Evolutionary conservation across 2,888 invertebrate genomes (phyloP).

Genomic region (Tubulanus polymorphus): DNA sequence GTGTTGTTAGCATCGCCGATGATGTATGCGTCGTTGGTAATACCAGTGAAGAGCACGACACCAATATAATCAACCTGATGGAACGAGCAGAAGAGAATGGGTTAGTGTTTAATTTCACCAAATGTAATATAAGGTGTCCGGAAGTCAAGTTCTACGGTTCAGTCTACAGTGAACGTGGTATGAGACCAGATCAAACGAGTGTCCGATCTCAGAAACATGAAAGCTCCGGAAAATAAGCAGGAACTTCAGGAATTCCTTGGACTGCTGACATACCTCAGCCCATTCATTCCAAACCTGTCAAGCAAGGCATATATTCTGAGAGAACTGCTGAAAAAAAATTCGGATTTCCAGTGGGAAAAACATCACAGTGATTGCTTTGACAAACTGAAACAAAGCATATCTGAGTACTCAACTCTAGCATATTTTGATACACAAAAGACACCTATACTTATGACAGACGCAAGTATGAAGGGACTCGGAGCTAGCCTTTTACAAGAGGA

Average conservation of each 20-base stretch:
- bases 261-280: conserved; percentile 13
- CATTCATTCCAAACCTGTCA: conserved; percentile 12
- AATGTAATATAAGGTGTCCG: conserved; percentile 8
- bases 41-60: conserved; percentile 10
- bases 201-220: conserved; percentile 9
- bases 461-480: conserved; percentile 24
- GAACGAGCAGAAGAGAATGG: conserved; percentile 7
- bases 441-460: conserved; percentile 20
- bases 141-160: conserved; percentile 15
- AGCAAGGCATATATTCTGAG: conserved; percentile 11
- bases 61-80: conserved; percentile 13
- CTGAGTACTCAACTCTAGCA: conserved; percentile 1
- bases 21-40: conserved; percentile 8
- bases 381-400: conserved; percentile 7
- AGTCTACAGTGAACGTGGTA: conserved; percentile 6
- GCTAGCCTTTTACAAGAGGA: conserved; percentile 25
- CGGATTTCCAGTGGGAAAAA: conserved; percentile 13
- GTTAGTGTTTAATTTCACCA: conserved; percentile 17
- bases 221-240: conserved; percentile 7
- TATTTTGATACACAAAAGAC: conserved; percentile 10
- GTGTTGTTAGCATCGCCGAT: conserved; percentile 13
- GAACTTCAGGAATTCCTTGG: conserved; percentile 18
- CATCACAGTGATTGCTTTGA: conserved; percentile 11
- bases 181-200: conserved; percentile 14
- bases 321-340: conserved; percentile 12